These are phyloP conservation scores for Riptortus pedestris DNA, from an alignment of 1,140 invertebrate species.

Conservation along the genomic window DNA sequence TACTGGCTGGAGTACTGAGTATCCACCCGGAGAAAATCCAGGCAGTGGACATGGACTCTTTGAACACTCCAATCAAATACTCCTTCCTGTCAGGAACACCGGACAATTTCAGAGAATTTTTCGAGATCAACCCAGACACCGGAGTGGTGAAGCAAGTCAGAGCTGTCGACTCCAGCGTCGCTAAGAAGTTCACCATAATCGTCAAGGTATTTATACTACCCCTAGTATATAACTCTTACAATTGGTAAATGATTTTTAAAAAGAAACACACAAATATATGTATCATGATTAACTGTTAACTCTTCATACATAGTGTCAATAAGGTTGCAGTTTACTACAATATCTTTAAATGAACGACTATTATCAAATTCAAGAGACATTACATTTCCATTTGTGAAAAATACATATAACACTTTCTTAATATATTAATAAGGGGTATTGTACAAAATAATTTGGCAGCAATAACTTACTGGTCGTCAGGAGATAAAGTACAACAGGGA, in stretches of 20 bases:
- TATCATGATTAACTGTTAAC: background rate
- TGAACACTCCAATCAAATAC: slow-evolving; percentile 68
- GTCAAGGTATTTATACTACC: slow-evolving; percentile 49
- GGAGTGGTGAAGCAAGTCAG: slow-evolving; percentile 69
- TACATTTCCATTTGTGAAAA: too few relatives aligned
- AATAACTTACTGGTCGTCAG: too few relatives aligned
- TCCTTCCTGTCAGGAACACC: slow-evolving; percentile 70
- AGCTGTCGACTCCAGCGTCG: slow-evolving; percentile 60
- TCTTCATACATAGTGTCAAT: too few relatives aligned
- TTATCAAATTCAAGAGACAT: too few relatives aligned
- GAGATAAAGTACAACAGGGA: too few relatives aligned
- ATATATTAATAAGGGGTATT: too few relatives aligned
- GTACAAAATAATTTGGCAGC: too few relatives aligned
- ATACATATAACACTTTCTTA: too few relatives aligned
- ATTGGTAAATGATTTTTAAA: background rate
- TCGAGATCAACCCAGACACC: slow-evolving; percentile 67
- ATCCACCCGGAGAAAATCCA: slow-evolving; percentile 80
- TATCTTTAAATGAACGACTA: too few relatives aligned
- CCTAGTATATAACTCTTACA: background rate
- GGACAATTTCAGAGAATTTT: slow-evolving; percentile 62
- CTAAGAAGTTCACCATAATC: slow-evolving; percentile 60
- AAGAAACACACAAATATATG: background rate
- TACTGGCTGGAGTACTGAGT: slow-evolving; percentile 65
- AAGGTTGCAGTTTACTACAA: too few relatives aligned
- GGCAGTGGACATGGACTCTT: slow-evolving; percentile 77